A percentile compares a stretch with the other conserved stretches of the same genome.
phyloP scores from a whole-genome alignment of 2,888 invertebrate species.

The Coremacera marginata region DNA sequence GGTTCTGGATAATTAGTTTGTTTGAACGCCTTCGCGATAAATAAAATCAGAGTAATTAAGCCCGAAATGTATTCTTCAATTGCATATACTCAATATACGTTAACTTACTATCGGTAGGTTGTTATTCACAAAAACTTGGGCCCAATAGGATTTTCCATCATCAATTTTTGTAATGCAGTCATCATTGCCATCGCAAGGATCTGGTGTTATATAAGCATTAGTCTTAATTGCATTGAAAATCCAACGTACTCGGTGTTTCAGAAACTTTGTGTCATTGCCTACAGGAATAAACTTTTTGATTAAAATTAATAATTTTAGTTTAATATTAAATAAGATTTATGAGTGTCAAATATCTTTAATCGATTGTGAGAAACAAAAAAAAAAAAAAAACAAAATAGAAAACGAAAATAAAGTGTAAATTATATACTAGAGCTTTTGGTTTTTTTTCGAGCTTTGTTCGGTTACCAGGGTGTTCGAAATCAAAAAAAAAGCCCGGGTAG shows the following conservation, averaged over 20 bases:
- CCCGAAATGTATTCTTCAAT: neutral
- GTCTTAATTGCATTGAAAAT: conserved; percentile 61
- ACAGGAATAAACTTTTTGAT: neutral
- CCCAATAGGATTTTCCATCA: conserved; percentile 61
- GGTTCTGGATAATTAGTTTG: too few relatives aligned
- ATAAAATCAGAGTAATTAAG: conserved; percentile 1
- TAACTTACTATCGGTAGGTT: conserved; percentile 61
- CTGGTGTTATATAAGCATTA: conserved; percentile 61
- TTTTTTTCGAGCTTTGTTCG: too few relatives aligned
- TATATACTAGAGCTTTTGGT: too few relatives aligned
- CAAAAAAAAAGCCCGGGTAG: too few relatives aligned
- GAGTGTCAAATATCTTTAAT: too few relatives aligned
- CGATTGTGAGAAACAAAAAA: too few relatives aligned
- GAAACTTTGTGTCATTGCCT: conserved; percentile 58
- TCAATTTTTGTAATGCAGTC: conserved; percentile 56
- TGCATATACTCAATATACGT: neutral
- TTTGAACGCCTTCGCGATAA: too few relatives aligned
- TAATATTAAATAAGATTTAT: too few relatives aligned
- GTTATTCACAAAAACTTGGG: conserved; percentile 58
- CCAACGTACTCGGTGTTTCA: conserved; percentile 65
- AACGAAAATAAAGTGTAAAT: too few relatives aligned
- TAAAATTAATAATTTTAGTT: too few relatives aligned
- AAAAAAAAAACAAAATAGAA: too few relatives aligned
- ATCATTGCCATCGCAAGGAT: conserved; percentile 62
- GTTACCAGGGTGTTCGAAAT: too few relatives aligned